Evolutionary conservation across 2,113 vertebrate genomes (phyloP), one percentile per base, ranked within the genome.

Genomic region (Micronycteris hirsuta): DNA sequence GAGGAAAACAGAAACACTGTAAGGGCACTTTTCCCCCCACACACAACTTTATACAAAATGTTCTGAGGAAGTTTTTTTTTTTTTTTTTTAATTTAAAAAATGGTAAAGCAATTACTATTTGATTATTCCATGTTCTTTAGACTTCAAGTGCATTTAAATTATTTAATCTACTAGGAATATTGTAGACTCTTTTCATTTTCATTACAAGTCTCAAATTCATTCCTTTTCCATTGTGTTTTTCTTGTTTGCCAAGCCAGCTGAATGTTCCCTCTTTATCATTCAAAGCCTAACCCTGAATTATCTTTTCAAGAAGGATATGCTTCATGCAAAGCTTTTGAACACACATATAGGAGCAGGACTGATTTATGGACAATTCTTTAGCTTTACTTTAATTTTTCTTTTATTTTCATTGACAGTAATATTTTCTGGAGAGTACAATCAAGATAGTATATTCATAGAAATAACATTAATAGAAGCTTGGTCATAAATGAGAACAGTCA

Each of bases 331-430:
- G 5, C 45, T 89, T 80, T 83, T 76, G 54, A 86, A 86, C 17
- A 11, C 16, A 20, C 24, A 58, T 26, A 19, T n/a, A 89, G 4
- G 45, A 94, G 36, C 3, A 90, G 61, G 26, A 54, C 7, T 87
- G 58, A 96, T 49, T 67, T 87, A 82, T 20, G 38, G 68, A 93
- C 73, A 86, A 38, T 56, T 78, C 38, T 76, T 84, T 80, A 74
- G 68, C 7, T 96, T 96, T 86, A 36, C 70, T 97, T 97, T 93
- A 93, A 96, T 96, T 97, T 97, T 96, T 36, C 41, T 97, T 98
- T 97, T 97, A 97, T 98, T 98, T 97, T 96, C 96, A 95, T 80
- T 85, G 93, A 98, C 96, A 98, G 89, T 71, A 96, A 98, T 94
- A 95, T 82, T 95, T 97, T 97, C 58, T 78, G 91, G 43, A 95